Evolutionary conservation across 2,888 invertebrate species (phyloP).

Genomic region (Trypoxylon attenuatum): DNA sequence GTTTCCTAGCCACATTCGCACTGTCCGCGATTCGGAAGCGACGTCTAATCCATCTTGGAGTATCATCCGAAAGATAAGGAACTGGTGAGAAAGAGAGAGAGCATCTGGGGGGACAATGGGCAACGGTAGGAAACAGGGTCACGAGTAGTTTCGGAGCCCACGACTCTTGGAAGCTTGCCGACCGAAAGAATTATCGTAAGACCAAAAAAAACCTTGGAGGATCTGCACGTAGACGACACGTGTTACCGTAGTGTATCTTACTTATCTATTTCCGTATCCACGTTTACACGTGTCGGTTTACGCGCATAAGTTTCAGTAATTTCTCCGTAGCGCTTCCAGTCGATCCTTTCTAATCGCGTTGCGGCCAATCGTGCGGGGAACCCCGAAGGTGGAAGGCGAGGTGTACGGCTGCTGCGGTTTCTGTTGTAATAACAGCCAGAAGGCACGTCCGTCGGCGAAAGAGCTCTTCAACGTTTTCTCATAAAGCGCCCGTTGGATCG

Average conservation of each 20-base stretch:
- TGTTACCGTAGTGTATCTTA: no score
- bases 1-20: conserved; percentile 29
- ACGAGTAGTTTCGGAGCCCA: conserved; percentile 27
- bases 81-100: background rate
- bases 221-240: no score
- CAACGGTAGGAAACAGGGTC: background rate
- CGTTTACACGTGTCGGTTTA: conserved; percentile 23
- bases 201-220: no score
- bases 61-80: conserved; percentile 3
- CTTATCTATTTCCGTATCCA: conserved; percentile 12
- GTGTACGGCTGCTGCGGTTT: conserved; percentile 48
- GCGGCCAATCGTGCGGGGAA: no score
- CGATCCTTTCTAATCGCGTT: conserved; percentile 49
- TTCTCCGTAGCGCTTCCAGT: conserved; percentile 45
- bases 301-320: conserved; percentile 58
- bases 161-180: conserved; percentile 42
- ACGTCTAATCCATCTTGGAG: conserved; percentile 44
- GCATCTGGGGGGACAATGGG: conserved; percentile 23
- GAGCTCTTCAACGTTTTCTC: conserved; percentile 63
- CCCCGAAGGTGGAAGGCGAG: no score
- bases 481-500: conserved; percentile 57
- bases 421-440: conserved; percentile 63
- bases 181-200: conserved; percentile 24
- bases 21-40: background rate
- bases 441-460: conserved; percentile 58